Evolutionary conservation across 2,888 invertebrate genomes (phyloP).

Genomic region (Aphidius colemani): DNA sequence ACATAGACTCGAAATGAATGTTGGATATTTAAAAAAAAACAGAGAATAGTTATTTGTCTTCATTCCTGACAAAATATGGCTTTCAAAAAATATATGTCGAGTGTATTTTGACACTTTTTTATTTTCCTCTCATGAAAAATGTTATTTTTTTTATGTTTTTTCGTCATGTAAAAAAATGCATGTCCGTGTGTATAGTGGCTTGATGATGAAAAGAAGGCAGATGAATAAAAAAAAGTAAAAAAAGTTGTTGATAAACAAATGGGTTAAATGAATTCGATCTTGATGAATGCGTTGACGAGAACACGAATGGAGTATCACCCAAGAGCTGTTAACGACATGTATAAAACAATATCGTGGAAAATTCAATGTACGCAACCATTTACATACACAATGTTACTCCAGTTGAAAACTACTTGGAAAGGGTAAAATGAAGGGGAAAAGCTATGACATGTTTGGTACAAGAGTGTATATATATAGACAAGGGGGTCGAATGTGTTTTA

Average conservation of each 20-base stretch:
- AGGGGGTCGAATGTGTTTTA: constrained; percentile 17
- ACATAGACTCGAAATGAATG: too few species aligned
- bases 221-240: constrained; percentile 3
- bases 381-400: constrained; percentile 16
- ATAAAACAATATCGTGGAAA: constrained; percentile 35
- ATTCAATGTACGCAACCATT: constrained; percentile 27
- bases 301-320: constrained; percentile 21
- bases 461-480: constrained; percentile 16
- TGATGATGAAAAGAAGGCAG: background rate
- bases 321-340: constrained; percentile 35
- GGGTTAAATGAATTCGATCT: constrained; percentile 37
- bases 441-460: background rate
- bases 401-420: background rate
- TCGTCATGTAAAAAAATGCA: too few species aligned
- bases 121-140: too few species aligned
- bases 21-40: too few species aligned
- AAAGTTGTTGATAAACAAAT: constrained; percentile 22
- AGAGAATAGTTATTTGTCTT: too few species aligned
- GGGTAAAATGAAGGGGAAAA: background rate
- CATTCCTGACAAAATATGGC: too few species aligned
- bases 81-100: too few species aligned
- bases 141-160: too few species aligned
- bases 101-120: too few species aligned
- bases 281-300: constrained; percentile 33
- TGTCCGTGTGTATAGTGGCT: too few species aligned